phyloP scores from a whole-genome alignment of 2,113 vertebrate species.

The Elgaria multicarinata region DNA sequence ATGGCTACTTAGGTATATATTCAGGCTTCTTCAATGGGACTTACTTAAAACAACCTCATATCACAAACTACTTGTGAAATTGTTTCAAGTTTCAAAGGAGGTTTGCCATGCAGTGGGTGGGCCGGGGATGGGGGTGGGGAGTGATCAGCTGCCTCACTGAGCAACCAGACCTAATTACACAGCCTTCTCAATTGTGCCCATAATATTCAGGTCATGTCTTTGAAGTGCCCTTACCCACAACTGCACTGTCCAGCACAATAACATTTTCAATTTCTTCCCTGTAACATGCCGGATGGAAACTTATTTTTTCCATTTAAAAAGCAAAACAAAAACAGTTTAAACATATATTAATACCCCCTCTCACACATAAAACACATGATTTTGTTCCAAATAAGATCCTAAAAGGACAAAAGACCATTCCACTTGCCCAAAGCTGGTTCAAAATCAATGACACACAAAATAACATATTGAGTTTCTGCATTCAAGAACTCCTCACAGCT shows the following conservation, averaged over 20 bases:
- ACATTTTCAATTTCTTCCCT: background rate
- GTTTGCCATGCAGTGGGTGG: background rate
- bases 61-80: background rate
- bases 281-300: no score
- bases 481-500: background rate
- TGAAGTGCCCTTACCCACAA: background rate
- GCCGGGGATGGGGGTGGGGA: background rate
- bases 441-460: background rate
- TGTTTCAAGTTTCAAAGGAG: background rate
- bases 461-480: background rate
- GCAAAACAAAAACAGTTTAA: no score
- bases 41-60: background rate
- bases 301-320: no score
- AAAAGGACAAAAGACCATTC: background rate
- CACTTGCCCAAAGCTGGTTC: background rate
- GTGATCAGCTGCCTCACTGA: background rate
- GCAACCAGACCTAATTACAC: background rate
- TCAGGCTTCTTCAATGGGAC: background rate
- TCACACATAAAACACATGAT: no score
- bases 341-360: no score
- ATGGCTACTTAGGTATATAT: background rate
- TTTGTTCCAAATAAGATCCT: background rate
- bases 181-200: background rate
- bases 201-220: background rate
- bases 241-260: background rate